Percentiles rank a stretch among this genome's conserved stretches.
These are phyloP conservation scores for Columba janthina DNA, from an alignment of 2,113 vertebrate species.

Conservation along the genomic window DNA sequence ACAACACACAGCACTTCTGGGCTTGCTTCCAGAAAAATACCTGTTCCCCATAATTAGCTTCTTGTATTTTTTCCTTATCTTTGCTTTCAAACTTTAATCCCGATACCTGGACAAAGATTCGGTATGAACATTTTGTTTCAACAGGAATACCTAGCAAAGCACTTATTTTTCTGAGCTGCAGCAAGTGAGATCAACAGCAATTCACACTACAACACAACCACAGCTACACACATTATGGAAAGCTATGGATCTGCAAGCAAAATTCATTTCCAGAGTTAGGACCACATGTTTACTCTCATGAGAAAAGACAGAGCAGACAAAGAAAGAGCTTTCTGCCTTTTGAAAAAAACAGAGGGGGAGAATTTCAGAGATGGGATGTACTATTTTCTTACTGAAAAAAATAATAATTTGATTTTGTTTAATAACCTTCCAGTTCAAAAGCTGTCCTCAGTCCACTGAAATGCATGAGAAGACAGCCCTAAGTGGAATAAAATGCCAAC, in stretches of 20 bases:
- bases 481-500: constrained; percentile 9
- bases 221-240: background rate
- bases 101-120: background rate
- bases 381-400: background rate
- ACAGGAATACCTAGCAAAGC: background rate
- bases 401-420: background rate
- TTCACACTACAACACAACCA: background rate
- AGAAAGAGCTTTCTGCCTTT: background rate
- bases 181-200: constrained; percentile 9
- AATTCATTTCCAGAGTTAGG: constrained; percentile 25
- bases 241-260: constrained; percentile 29
- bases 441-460: constrained; percentile 8
- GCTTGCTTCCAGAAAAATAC: constrained; percentile 42
- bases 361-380: background rate
- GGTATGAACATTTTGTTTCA: background rate
- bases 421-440: constrained; percentile 5
- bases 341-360: background rate
- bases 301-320: background rate
- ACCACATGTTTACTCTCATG: background rate
- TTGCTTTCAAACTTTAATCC: constrained; percentile 1
- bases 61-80: background rate
- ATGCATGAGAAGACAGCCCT: background rate
- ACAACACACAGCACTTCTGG: background rate
- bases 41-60: background rate
- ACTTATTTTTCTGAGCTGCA: constrained; percentile 18